phyloP scores from a whole-genome alignment of 2,113 vertebrate species.

The Butorides virescens region DNA sequence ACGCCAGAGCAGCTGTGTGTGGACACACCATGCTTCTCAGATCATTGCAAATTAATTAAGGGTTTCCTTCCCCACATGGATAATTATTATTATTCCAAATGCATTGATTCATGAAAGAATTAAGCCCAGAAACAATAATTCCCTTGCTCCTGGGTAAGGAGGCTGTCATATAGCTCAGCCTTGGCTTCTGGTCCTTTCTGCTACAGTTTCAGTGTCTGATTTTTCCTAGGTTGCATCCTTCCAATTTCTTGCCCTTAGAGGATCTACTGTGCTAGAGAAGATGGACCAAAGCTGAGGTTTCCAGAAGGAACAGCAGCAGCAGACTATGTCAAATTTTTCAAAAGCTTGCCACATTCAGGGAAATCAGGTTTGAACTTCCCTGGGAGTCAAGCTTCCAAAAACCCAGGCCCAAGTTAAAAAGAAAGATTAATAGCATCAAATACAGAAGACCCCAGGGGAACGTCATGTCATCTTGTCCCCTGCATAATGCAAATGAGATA shows the following conservation, averaged over 20 bases:
- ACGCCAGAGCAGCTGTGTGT: background rate
- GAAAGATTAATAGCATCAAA: background rate
- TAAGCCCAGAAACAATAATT: background rate
- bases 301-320: background rate
- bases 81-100: slow-evolving; percentile 37
- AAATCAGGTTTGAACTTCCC: background rate
- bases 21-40: background rate
- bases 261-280: background rate
- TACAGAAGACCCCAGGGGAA: background rate
- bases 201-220: background rate
- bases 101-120: background rate
- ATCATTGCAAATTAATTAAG: background rate
- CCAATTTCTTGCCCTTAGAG: background rate
- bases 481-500: background rate
- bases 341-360: background rate
- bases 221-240: background rate
- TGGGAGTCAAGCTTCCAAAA: background rate
- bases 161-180: background rate
- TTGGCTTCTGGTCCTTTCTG: background rate
- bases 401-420: background rate
- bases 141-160: background rate
- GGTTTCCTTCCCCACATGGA: background rate
- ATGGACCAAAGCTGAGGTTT: background rate
- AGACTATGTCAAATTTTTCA: background rate
- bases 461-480: background rate